Conservation (phyloP, 2,888 invertebrate species). For the Cristatella mucedo region DNA sequence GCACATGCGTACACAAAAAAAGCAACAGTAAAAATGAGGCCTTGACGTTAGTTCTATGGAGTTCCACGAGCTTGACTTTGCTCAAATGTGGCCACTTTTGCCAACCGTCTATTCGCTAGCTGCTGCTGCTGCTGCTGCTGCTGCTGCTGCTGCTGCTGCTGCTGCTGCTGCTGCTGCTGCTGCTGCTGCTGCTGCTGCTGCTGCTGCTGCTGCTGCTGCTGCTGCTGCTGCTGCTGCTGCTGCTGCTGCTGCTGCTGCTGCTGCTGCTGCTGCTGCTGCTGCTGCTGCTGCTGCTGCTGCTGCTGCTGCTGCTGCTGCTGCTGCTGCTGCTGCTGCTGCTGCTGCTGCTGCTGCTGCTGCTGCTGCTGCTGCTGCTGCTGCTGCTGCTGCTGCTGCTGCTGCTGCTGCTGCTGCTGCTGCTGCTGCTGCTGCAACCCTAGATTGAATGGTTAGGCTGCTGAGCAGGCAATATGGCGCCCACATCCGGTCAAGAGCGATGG, state of each 20-base stretch:
- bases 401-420: conserved; percentile 1
- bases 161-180: conserved; percentile 1
- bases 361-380: conserved; percentile 1
- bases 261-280: conserved; percentile 1
- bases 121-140: conserved; percentile 1
- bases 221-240: conserved; percentile 1
- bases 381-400: conserved; percentile 1
- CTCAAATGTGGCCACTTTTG: too few relatives aligned
- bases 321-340: background rate
- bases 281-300: conserved; percentile 1
- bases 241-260: conserved; percentile 1
- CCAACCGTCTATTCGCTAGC: too few relatives aligned
- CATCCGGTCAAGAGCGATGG: too few relatives aligned
- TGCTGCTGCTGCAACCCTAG: background rate
- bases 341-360: conserved; percentile 1
- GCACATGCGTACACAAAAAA: too few relatives aligned
- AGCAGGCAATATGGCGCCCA: too few relatives aligned
- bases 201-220: conserved; percentile 1
- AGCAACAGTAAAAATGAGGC: too few relatives aligned
- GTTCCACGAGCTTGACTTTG: too few relatives aligned
- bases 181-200: conserved; percentile 1
- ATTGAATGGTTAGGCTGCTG: background rate
- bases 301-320: conserved; percentile 1
- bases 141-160: conserved; percentile 1
- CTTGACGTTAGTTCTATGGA: too few relatives aligned